A percentile compares a stretch with the other conserved stretches of the same genome.
Conservation (phyloP, 2,113 vertebrate species). For the Hipposideros armiger region DNA sequence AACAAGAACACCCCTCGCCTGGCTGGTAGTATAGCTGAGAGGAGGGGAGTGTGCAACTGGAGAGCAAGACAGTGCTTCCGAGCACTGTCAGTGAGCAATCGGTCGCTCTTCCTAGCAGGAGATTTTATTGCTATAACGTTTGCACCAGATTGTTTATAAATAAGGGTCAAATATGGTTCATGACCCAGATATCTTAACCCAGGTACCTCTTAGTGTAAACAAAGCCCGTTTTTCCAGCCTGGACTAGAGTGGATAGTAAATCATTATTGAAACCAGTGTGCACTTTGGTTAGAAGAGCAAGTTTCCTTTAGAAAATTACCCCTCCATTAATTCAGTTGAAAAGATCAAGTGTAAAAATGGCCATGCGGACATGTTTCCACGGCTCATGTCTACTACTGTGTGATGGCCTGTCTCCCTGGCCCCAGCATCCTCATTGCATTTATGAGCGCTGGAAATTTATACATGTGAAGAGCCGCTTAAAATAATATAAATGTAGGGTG, state of each 20-base stretch:
- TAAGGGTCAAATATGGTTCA: slow-evolving; percentile 32
- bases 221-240: background rate
- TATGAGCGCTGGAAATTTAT: slow-evolving; percentile 47
- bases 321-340: slow-evolving; percentile 36
- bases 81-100: background rate
- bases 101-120: background rate
- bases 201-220: slow-evolving; percentile 30
- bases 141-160: background rate
- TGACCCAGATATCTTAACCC: background rate
- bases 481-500: slow-evolving; percentile 58
- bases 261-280: background rate
- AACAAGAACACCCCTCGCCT: background rate
- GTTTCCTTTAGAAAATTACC: background rate
- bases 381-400: background rate
- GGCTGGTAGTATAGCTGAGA: slow-evolving; percentile 25
- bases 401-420: background rate
- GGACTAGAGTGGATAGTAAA: background rate
- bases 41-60: background rate
- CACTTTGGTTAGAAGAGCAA: slow-evolving; percentile 25
- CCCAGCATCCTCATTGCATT: background rate
- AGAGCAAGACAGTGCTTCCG: background rate
- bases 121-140: background rate
- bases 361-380: background rate
- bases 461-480: slow-evolving; percentile 59
- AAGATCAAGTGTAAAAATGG: slow-evolving; percentile 37